These are phyloP conservation scores for Puntigrus tetrazona DNA, from an alignment of 2,113 vertebrate species.

Conservation along the genomic window DNA sequence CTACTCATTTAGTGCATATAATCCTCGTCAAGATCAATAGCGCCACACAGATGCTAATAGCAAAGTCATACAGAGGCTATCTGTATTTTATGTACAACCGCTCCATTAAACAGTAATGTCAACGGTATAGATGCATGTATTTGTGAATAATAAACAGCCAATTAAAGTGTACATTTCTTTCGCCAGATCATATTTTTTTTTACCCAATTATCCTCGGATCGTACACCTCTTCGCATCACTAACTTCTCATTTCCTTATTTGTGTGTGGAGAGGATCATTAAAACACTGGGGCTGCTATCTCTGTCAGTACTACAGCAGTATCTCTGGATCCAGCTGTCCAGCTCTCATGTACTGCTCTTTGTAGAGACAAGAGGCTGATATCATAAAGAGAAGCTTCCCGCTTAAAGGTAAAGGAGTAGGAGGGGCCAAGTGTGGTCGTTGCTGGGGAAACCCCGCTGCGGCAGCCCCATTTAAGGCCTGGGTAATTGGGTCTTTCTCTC, in stretches of 20 bases:
- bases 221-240: conserved; percentile 1
- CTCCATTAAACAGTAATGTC: conserved; percentile 31
- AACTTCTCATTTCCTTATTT: conserved; percentile 25
- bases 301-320: conserved; percentile 21
- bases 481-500: conserved; percentile 78
- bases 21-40: conserved; percentile 66
- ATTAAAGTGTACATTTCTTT: background rate
- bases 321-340: conserved; percentile 48
- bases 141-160: conserved; percentile 31
- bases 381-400: conserved; percentile 60
- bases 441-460: conserved; percentile 70
- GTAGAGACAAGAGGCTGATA: conserved; percentile 66
- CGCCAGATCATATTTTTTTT: conserved; percentile 11
- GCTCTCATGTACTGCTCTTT: conserved; percentile 58
- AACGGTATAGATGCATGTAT: background rate
- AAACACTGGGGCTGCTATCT: conserved; percentile 14
- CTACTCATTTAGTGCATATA: conserved; percentile 67
- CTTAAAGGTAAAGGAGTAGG: conserved; percentile 6
- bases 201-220: conserved; percentile 16
- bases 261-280: conserved; percentile 39
- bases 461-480: conserved; percentile 69
- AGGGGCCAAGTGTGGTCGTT: conserved; percentile 56
- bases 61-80: conserved; percentile 51
- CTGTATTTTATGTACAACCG: conserved; percentile 49
- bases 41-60: conserved; percentile 57